Conservation (phyloP, 1,140 invertebrate species). For the Drepana arcuata region DNA sequence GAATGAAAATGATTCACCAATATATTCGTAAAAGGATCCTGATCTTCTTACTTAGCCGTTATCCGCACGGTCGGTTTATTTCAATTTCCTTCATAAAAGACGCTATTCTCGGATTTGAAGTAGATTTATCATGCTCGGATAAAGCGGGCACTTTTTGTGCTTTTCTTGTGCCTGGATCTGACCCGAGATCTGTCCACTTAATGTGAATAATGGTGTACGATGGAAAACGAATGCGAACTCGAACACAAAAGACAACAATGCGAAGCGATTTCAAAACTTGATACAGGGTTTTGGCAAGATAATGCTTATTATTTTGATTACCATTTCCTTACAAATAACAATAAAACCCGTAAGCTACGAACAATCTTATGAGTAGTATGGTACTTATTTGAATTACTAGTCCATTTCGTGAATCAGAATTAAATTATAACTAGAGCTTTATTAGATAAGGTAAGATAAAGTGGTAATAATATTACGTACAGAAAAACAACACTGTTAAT, state of each 20-base stretch:
- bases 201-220: constrained; percentile 72
- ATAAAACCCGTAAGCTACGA: too few species aligned
- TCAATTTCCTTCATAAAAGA: constrained; percentile 72
- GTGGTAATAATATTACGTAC: too few species aligned
- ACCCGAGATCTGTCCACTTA: constrained; percentile 72
- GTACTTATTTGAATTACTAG: too few species aligned
- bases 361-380: too few species aligned
- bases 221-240: constrained; percentile 69
- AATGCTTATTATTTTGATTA: constrained; percentile 22
- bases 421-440: too few species aligned
- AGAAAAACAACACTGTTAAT: too few species aligned
- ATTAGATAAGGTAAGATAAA: too few species aligned
- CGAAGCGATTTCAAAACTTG: constrained; percentile 63
- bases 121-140: constrained; percentile 72
- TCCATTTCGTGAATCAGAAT: too few species aligned
- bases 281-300: constrained; percentile 56
- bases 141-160: constrained; percentile 71
- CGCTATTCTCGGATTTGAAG: constrained; percentile 71
- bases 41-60: constrained; percentile 69
- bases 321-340: too few species aligned
- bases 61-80: constrained; percentile 72
- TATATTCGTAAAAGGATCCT: constrained; percentile 66
- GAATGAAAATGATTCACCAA: constrained; percentile 67
- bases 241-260: constrained; percentile 71
- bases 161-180: constrained; percentile 70